Evolutionary conservation across 2,113 vertebrate species (phyloP).

Genomic region (Poicephalus meyeri): DNA sequence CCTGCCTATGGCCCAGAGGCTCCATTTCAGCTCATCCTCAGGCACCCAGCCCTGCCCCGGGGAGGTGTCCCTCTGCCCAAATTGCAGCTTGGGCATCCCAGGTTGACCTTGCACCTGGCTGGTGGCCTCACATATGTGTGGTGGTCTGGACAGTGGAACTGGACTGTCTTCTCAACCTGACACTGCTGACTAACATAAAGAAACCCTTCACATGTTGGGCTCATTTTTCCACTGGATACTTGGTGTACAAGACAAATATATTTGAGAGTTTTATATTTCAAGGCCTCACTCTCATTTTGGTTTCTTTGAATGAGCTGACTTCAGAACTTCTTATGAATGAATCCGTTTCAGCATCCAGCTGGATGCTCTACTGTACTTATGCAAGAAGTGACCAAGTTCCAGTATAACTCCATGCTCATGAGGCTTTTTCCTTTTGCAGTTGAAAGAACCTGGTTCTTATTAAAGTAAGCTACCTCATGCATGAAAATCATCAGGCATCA

Average conservation of each 20-base stretch:
- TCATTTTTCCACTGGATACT: background rate
- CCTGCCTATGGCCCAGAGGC: background rate
- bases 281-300: background rate
- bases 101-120: background rate
- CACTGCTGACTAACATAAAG: background rate
- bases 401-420: background rate
- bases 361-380: background rate
- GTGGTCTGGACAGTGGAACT: background rate
- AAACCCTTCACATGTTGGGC: fast-evolving
- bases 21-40: background rate
- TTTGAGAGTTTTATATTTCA: background rate
- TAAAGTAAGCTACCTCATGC: background rate
- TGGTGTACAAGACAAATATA: background rate
- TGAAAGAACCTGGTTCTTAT: background rate
- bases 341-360: background rate
- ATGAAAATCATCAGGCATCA: background rate
- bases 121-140: fast-evolving
- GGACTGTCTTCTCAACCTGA: background rate
- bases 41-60: background rate
- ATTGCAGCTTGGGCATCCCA: background rate
- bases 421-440: background rate
- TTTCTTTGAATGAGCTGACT: background rate
- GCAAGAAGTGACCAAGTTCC: background rate
- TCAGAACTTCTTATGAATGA: background rate
- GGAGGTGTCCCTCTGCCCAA: background rate